Percentiles rank a stretch among this genome's conserved stretches.
phyloP scores from a whole-genome alignment of 2,797 vertebrate species.

The Remorina albescens region DNA sequence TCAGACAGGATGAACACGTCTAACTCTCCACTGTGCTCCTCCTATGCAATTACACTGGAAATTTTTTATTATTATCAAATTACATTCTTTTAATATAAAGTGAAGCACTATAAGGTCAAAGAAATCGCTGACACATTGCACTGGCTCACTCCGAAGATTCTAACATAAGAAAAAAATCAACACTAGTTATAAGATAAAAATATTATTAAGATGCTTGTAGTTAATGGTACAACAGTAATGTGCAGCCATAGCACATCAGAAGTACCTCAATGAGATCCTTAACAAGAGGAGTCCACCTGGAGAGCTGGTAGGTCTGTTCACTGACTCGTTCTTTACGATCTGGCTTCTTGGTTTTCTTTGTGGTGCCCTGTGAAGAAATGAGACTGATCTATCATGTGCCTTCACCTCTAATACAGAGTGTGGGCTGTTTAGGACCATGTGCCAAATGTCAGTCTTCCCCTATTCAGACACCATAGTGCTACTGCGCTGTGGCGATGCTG shows the following conservation, averaged over 20 bases:
- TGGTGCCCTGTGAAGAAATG: constrained; percentile 46
- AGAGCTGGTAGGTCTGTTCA: constrained; percentile 98
- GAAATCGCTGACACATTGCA: too few relatives aligned
- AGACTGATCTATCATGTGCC: not conserved
- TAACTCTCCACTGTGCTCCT: not conserved
- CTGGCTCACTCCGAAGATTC: too few relatives aligned
- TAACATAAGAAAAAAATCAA: too few relatives aligned
- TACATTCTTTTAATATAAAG: too few relatives aligned
- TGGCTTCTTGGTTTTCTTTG: constrained; percentile 91
- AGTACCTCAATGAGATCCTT: constrained; percentile 98
- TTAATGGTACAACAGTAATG: not conserved
- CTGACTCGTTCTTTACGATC: constrained; percentile 96
- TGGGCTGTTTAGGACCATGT: not conserved
- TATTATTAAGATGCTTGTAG: not conserved
- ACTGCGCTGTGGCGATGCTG: not conserved
- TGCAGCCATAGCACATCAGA: not conserved
- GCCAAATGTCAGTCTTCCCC: not conserved
- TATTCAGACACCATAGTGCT: not conserved
- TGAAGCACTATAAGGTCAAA: not conserved
- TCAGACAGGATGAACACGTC: not conserved
- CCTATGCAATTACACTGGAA: not conserved
- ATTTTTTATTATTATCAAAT: too few relatives aligned
- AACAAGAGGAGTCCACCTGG: constrained; percentile 94
- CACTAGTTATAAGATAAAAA: not conserved
- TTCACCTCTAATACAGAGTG: too few relatives aligned